phyloP scores from a whole-genome alignment of 2,113 vertebrate genomes.

The Thomomys bottae region DNA sequence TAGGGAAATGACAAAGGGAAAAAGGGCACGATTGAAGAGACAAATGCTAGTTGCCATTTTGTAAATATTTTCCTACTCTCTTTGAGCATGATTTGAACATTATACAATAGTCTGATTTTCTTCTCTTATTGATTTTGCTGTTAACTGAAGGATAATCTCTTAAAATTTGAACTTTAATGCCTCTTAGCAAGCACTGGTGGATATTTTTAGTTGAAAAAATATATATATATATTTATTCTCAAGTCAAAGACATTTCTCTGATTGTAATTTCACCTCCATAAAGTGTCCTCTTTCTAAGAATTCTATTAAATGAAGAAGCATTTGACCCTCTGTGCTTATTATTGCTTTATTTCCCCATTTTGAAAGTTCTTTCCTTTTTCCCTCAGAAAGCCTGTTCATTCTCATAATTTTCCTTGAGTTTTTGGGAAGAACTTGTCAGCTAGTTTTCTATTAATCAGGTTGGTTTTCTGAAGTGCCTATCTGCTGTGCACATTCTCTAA shows the following conservation, averaged over 20 bases:
- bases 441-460: constrained; percentile 3
- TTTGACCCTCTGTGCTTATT: background rate
- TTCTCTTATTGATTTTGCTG: background rate
- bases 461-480: background rate
- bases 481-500: background rate
- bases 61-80: constrained; percentile 7
- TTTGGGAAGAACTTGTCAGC: background rate
- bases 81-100: constrained; percentile 23
- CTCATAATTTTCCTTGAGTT: background rate
- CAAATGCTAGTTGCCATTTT: background rate
- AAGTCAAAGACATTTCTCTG: background rate
- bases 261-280: background rate
- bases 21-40: too few relatives aligned
- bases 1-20: background rate
- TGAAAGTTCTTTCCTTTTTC: background rate
- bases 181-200: background rate
- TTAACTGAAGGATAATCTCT: background rate
- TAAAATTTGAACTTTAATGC: background rate
- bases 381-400: background rate
- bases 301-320: background rate
- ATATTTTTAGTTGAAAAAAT: constrained; percentile 50
- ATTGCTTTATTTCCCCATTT: background rate
- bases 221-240: background rate
- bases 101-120: background rate
- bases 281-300: background rate